A percentile compares a stretch with the other conserved stretches of the same genome.
These are phyloP conservation scores for Hyaena hyaena DNA, from an alignment of 2,113 vertebrate genomes.

Conservation along the genomic window DNA sequence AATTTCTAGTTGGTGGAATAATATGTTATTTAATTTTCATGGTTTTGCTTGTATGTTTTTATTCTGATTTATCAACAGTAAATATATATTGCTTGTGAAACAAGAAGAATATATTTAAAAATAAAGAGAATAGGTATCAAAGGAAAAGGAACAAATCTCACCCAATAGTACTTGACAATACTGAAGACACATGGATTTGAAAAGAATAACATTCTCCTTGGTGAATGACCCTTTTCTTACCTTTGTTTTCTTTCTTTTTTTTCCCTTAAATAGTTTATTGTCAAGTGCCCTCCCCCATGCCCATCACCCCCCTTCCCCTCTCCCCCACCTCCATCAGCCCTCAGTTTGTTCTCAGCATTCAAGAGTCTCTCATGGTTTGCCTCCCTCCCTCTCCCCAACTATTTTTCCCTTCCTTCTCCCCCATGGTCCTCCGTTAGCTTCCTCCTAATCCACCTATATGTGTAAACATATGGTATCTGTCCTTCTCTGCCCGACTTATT, in stretches of 20 bases:
- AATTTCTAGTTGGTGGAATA: neutral
- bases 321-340: too few relatives aligned
- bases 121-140: neutral
- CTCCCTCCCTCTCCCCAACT: too few relatives aligned
- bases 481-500: too few relatives aligned
- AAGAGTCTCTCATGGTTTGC: too few relatives aligned
- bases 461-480: too few relatives aligned
- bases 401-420: too few relatives aligned
- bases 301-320: too few relatives aligned
- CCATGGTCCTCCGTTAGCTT: too few relatives aligned
- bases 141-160: neutral
- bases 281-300: too few relatives aligned
- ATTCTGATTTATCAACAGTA: conserved; percentile 2
- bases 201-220: neutral
- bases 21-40: conserved; percentile 2
- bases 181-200: neutral
- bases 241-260: neutral
- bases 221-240: neutral
- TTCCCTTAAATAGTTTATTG: too few relatives aligned
- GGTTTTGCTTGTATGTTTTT: neutral
- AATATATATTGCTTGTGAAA: neutral
- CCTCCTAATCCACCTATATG: too few relatives aligned
- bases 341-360: too few relatives aligned
- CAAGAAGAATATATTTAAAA: neutral
- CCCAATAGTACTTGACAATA: neutral